phyloP scores from a whole-genome alignment of 2,797 vertebrate species.

The Poeciliopsis turneri region DNA sequence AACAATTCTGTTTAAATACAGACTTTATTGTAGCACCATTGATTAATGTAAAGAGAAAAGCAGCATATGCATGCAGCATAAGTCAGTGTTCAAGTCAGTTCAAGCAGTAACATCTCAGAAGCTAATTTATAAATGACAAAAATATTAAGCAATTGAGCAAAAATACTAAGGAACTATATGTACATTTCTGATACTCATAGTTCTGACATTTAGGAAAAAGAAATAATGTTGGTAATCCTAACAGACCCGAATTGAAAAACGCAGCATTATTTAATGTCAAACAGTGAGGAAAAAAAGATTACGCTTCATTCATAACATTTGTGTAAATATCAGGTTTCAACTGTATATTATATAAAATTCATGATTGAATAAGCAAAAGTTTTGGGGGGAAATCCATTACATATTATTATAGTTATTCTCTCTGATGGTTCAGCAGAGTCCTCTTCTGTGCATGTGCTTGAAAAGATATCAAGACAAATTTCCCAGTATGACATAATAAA shows the following conservation, averaged over 20 bases:
- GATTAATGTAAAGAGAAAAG: not conserved
- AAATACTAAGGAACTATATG: too few species aligned
- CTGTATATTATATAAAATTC: not conserved
- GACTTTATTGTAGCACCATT: not conserved
- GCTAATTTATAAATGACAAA: too few species aligned
- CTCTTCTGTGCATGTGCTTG: conserved; percentile 18
- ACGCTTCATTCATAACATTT: not conserved
- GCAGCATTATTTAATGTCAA: not conserved
- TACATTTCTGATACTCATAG: too few species aligned
- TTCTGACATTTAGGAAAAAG: too few species aligned
- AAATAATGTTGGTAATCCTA: not conserved
- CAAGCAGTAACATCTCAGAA: too few species aligned
- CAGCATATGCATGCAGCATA: not conserved
- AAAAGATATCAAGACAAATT: conserved; percentile 51
- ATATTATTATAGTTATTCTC: conserved; percentile 10
- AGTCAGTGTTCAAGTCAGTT: not conserved
- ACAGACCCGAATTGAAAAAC: not conserved
- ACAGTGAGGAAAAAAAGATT: not conserved
- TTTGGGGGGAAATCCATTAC: conserved; percentile 1
- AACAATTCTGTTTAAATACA: not conserved
- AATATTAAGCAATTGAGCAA: too few species aligned
- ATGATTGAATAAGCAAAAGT: not conserved
- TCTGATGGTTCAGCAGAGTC: conserved; percentile 13
- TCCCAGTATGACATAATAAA: conserved; percentile 55
- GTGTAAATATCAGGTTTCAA: not conserved